Percentiles rank a stretch among this genome's conserved stretches.
Conservation (phyloP, 1,140 invertebrate species). For the Palaemon carinicauda region DNA sequence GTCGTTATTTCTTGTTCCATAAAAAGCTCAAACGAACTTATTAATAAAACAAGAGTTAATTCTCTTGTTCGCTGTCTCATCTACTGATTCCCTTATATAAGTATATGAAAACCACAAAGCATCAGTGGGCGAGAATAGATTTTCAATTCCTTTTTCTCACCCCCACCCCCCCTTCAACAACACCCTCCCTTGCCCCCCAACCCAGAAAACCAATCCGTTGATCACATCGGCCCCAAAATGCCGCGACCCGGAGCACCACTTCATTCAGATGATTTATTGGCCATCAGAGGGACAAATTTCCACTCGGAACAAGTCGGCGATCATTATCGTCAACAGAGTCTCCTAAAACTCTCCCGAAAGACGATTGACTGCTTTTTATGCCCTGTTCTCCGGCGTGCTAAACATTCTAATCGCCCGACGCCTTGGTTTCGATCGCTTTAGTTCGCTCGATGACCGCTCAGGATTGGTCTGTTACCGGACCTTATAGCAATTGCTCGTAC, state of each 20-base stretch:
- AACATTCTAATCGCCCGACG: constrained; percentile 47
- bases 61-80: no score
- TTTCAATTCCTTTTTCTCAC: no score
- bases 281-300: constrained; percentile 46
- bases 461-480: not conserved
- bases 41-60: no score
- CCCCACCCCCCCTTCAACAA: not conserved
- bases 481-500: no score
- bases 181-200: no score
- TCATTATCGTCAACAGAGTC: constrained; percentile 53
- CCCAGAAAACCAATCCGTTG: not conserved
- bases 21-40: no score
- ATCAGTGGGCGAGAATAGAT: no score
- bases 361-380: constrained; percentile 54
- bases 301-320: constrained; percentile 52
- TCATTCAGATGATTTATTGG: constrained; percentile 51
- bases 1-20: no score
- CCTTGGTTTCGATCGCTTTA: constrained; percentile 38
- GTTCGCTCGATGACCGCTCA: constrained; percentile 3
- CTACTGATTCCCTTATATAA: no score
- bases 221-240: not conserved
- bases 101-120: no score
- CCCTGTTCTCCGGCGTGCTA: constrained; percentile 49
- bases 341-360: constrained; percentile 47
- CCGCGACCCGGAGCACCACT: constrained; percentile 13